phyloP scores from a whole-genome alignment of 2,113 vertebrate genomes.

The Tachuris rubrigastra region DNA sequence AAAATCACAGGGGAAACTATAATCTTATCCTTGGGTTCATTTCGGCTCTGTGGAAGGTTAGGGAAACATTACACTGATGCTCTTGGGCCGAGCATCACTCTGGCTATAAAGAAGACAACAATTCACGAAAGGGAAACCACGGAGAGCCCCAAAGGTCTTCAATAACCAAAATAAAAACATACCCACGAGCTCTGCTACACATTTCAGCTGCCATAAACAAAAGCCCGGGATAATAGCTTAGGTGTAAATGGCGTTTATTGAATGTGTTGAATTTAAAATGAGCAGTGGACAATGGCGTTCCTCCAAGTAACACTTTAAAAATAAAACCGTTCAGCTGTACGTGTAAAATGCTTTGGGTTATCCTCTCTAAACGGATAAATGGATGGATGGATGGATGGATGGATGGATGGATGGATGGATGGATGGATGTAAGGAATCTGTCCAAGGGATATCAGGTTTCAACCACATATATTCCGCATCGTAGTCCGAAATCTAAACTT shows the following conservation, averaged over 20 bases:
- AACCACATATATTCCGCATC: neutral
- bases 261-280: neutral
- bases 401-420: neutral
- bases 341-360: constrained; percentile 25
- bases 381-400: neutral
- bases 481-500: constrained; percentile 33
- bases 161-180: neutral
- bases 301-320: constrained; percentile 19
- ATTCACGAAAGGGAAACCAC: neutral
- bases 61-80: constrained; percentile 13
- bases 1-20: constrained; percentile 72
- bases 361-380: neutral
- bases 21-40: constrained; percentile 76
- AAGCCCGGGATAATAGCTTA: neutral
- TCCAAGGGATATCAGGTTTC: constrained; percentile 30
- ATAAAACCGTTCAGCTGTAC: constrained; percentile 17
- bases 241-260: neutral
- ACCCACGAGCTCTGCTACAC: neutral
- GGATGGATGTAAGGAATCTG: constrained; percentile 8
- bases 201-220: constrained; percentile 1
- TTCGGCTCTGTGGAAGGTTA: constrained; percentile 53
- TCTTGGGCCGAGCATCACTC: constrained; percentile 16
- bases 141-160: neutral
- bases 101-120: neutral
- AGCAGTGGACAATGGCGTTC: neutral